Percentiles rank a stretch among this genome's conserved stretches.
phyloP scores from a whole-genome alignment of 2,797 vertebrate species.

The Peromyscus eremicus region DNA sequence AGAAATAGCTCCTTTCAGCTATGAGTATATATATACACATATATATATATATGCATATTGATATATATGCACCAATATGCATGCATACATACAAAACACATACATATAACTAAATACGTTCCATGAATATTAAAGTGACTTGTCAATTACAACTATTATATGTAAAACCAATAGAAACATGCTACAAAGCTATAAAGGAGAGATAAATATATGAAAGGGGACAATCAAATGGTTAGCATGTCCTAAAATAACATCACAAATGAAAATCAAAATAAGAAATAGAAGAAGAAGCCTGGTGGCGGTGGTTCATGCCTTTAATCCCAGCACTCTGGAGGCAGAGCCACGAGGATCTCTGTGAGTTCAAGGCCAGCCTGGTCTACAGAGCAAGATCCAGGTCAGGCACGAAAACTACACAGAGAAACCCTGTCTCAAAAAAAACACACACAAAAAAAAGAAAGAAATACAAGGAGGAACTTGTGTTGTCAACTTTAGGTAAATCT shows the following conservation, averaged over 20 bases:
- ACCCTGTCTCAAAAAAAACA: too few species aligned
- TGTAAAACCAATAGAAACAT: background rate
- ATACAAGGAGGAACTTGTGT: background rate
- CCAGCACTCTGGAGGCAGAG: too few species aligned
- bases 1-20: background rate
- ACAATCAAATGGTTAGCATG: background rate
- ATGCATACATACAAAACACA: background rate
- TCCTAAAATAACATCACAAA: constrained; percentile 3
- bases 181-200: background rate
- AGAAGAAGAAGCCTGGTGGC: background rate
- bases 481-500: background rate
- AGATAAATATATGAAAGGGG: background rate
- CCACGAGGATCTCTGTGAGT: too few species aligned
- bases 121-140: background rate
- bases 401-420: too few species aligned
- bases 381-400: too few species aligned
- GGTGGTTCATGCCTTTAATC: too few species aligned
- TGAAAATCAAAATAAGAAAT: background rate
- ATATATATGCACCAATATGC: background rate
- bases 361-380: too few species aligned
- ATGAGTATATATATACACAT: too few species aligned
- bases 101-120: background rate
- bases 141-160: background rate
- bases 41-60: too few species aligned
- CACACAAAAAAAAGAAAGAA: background rate